Evolutionary conservation across 2,113 vertebrate species (phyloP).

Genomic region (Clarias batrachus): DNA sequence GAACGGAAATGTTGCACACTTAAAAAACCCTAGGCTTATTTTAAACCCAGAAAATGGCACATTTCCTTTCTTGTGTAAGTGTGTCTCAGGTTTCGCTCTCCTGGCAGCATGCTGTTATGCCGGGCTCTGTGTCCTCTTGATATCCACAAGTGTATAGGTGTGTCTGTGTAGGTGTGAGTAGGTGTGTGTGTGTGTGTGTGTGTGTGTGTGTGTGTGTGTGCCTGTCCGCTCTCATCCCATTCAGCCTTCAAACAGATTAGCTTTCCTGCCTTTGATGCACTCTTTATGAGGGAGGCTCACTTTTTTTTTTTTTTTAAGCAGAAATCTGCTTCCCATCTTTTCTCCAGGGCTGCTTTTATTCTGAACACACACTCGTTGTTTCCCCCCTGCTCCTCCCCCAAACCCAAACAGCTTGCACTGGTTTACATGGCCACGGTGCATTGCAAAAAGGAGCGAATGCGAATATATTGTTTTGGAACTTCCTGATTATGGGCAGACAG

Average conservation of each 20-base stretch:
- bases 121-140: background rate
- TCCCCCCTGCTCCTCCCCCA: background rate
- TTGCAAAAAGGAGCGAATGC: conserved; percentile 30
- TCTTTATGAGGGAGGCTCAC: background rate
- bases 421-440: conserved; percentile 38
- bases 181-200: background rate
- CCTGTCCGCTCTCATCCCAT: conserved; percentile 31
- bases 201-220: background rate
- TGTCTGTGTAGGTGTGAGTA: background rate
- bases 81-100: conserved; percentile 24
- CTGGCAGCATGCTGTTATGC: background rate
- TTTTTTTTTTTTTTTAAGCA: background rate
- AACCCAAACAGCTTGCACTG: conserved; percentile 40
- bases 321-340: conserved; percentile 12
- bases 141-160: conserved; percentile 1
- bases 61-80: conserved; percentile 35
- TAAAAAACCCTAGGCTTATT: conserved; percentile 30
- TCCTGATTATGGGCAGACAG: conserved; percentile 45
- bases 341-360: conserved; percentile 32
- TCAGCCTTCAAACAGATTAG: conserved; percentile 41
- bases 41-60: conserved; percentile 39
- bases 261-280: conserved; percentile 36
- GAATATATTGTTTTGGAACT: conserved; percentile 46
- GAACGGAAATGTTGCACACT: conserved; percentile 24
- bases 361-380: conserved; percentile 35